Percentiles rank a stretch among this genome's conserved stretches.
Conservation (phyloP, 2,888 invertebrate genomes). For the Temnothorax unifasciatus region DNA sequence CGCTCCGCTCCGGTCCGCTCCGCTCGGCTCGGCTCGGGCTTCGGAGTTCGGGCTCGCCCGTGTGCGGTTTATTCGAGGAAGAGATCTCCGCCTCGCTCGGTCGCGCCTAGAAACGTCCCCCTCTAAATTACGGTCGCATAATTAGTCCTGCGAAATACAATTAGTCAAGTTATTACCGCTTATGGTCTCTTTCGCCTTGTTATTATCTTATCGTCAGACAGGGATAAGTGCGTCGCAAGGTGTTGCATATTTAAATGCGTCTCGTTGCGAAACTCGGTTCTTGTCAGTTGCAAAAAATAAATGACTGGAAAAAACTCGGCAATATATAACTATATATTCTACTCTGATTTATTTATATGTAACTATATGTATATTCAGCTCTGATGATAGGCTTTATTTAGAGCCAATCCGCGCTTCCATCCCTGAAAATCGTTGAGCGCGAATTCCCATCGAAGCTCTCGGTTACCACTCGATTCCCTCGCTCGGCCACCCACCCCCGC, state of each 20-base stretch:
- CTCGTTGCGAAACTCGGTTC: background rate
- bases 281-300: slow-evolving; percentile 1
- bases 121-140: slow-evolving; percentile 16
- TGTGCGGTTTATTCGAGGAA: background rate
- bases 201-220: background rate
- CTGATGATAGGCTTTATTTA: background rate
- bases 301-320: background rate
- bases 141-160: slow-evolving; percentile 3
- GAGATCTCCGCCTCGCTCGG: background rate
- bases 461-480: slow-evolving; percentile 21
- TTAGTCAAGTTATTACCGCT: background rate
- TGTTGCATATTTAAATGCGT: slow-evolving; percentile 14
- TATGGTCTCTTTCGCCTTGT: background rate
- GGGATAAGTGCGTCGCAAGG: background rate
- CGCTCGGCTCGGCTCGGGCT: background rate
- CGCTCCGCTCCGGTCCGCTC: background rate
- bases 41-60: background rate
- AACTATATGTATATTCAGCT: background rate
- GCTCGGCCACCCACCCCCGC: slow-evolving; percentile 15
- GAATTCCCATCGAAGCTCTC: background rate
- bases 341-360: background rate
- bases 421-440: background rate
- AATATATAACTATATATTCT: background rate
- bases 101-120: slow-evolving; percentile 18
- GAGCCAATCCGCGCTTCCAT: slow-evolving; percentile 1